phyloP scores from a whole-genome alignment of 1,140 invertebrate species.

The Brachionus calyciflorus region DNA sequence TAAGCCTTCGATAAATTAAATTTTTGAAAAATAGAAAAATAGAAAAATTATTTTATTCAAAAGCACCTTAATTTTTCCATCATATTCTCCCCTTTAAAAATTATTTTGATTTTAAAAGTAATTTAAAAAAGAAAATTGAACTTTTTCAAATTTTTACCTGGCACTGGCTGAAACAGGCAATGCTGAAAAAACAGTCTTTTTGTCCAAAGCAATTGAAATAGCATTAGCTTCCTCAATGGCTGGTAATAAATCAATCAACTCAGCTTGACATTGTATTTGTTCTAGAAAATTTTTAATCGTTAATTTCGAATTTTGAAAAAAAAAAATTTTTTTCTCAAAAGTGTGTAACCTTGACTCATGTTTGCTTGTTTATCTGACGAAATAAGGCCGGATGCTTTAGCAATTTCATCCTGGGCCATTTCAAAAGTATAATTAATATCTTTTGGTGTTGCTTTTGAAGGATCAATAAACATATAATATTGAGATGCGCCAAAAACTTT shows the following conservation, averaged over 20 bases:
- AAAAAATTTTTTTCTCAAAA: neutral
- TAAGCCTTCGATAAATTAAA: neutral
- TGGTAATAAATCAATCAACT: constrained; percentile 65
- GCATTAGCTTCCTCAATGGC: constrained; percentile 66
- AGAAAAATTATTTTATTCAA: neutral
- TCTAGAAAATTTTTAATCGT: constrained; percentile 52
- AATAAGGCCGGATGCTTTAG: constrained; percentile 2
- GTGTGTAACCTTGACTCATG: neutral
- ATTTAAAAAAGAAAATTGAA: neutral
- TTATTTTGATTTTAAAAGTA: neutral
- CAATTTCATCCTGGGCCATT: constrained; percentile 65
- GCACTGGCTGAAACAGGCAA: constrained; percentile 66
- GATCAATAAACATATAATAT: constrained; percentile 42
- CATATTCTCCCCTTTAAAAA: constrained; percentile 22
- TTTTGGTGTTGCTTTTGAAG: constrained; percentile 21
- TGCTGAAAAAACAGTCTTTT: constrained; percentile 66
- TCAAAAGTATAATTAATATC: constrained; percentile 54
- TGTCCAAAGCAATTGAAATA: constrained; percentile 66
- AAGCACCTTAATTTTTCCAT: constrained; percentile 9
- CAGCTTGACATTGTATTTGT: constrained; percentile 63
- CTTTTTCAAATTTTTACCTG: neutral
- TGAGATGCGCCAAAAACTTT: constrained; percentile 41
- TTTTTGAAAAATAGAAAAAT: neutral
- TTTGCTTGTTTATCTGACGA: constrained; percentile 9
- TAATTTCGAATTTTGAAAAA: neutral